Base-by-base conservation (phyloP, 2,888 invertebrate species). In the Ochlodes sylvanus region DNA sequence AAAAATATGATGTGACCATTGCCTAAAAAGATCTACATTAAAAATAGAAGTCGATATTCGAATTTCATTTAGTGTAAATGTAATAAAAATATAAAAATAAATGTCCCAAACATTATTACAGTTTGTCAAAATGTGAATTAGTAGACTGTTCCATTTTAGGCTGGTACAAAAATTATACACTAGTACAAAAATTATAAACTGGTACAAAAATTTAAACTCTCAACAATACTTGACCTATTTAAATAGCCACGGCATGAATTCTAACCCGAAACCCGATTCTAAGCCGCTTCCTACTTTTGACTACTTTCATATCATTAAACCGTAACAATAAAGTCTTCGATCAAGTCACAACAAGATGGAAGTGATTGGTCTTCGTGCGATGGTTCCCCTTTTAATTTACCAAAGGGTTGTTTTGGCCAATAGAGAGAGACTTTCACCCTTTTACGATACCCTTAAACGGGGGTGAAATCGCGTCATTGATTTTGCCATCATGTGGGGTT, bases 401-500 rank as follows among this genome's bases (percentile, higher is more conserved):
- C 42, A 64, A 42, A 57, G 69, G 70, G 63, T 38, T 47, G 38
- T 19, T n/a, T 56, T 47, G 66, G 63, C 70, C 70, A 70, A 70
- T 70, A 42, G 66, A 66, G 56, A 66, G 63, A 56, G 21, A 64
- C 70, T 70, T 70, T 70, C 70, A 70, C 62, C 64, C 70, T 62
- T 52, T 42, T 17, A 21, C 44, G 58, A 58, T 44, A 27, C 42
- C 55, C 50, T 50, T 55, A 9, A 7, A 27, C 15, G 41, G 58
- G 58, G 58, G 58, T 58, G 44, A 44, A 42, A 58, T 14, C 50
- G 19, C 50, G 50, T 50, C 58, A 58, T 58, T 58, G 58, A 58
- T 58, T 58, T 42, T 44, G 56, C 17, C 56, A 38, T 50, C 50
- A 50, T 50, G 50, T 50, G 27, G 58, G 42, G 58, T 42, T 21